These are phyloP conservation scores for Microplitis mediator DNA, from an alignment of 1,140 invertebrate genomes.

Conservation along the genomic window DNA sequence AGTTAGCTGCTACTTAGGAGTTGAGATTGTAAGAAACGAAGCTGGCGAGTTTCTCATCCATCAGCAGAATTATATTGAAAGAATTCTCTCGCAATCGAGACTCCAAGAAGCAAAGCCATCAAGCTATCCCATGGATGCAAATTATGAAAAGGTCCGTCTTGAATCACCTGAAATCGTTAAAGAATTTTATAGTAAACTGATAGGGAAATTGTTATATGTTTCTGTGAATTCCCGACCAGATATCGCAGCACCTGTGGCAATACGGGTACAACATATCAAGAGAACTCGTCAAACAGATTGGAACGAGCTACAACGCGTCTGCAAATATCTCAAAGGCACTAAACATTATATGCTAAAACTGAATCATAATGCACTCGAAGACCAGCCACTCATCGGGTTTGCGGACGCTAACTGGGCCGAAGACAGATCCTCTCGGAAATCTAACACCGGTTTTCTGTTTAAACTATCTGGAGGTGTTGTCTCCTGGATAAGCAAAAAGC, in stretches of 20 bases:
- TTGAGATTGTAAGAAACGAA: too few relatives aligned
- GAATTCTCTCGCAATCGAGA: too few relatives aligned
- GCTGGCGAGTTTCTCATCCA: too few relatives aligned
- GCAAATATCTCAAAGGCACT: slow-evolving; percentile 41
- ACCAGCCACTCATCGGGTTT: slow-evolving; percentile 12
- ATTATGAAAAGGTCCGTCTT: too few relatives aligned
- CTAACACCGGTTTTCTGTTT: slow-evolving; percentile 45
- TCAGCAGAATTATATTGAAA: too few relatives aligned
- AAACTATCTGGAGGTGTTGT: slow-evolving; percentile 24
- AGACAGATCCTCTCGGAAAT: slow-evolving; percentile 39
- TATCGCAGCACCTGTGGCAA: slow-evolving; percentile 43
- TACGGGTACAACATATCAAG: slow-evolving; percentile 32
- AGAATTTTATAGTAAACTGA: too few relatives aligned
- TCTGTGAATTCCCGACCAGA: slow-evolving; percentile 29
- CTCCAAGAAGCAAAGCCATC: too few relatives aligned
- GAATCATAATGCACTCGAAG: too few relatives aligned
- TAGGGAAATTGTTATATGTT: too few relatives aligned
- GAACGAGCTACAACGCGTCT: slow-evolving; percentile 36
- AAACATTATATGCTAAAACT: slow-evolving; percentile 22
- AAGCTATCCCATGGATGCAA: too few relatives aligned
- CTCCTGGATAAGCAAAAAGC: slow-evolving; percentile 28
- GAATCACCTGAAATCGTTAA: too few relatives aligned
- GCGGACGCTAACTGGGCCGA: slow-evolving; percentile 45
- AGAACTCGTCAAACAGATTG: slow-evolving; percentile 36
- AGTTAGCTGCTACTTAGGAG: too few relatives aligned